Evolutionary conservation across 2,888 invertebrate species (phyloP).

Genomic region (Hirtodrosophila alboralis): DNA sequence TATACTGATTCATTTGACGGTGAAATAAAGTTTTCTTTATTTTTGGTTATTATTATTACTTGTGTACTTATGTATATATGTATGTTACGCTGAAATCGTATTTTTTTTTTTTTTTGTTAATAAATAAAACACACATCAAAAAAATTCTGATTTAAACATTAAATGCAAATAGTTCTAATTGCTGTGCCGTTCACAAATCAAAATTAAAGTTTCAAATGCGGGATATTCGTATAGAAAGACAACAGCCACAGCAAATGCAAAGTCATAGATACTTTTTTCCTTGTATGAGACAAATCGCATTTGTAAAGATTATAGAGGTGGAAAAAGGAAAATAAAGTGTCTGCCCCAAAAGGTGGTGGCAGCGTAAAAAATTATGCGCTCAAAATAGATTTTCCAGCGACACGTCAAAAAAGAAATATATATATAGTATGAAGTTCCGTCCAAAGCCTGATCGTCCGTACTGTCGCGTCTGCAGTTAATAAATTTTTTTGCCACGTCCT

Average conservation of each 20-base stretch:
- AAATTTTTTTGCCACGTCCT: constrained; percentile 65
- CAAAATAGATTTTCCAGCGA: constrained; percentile 72
- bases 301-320: constrained; percentile 27
- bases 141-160: constrained; percentile 16
- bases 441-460: constrained; percentile 29
- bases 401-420: constrained; percentile 29
- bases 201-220: constrained; percentile 44
- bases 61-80: too few species aligned
- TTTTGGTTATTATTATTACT: too few species aligned
- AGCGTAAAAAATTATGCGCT: constrained; percentile 73
- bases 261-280: constrained; percentile 24
- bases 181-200: constrained; percentile 7
- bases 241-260: constrained; percentile 14
- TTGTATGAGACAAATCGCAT: constrained; percentile 64
- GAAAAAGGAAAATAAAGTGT: constrained; percentile 1
- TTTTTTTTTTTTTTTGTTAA: too few species aligned
- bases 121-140: too few species aligned
- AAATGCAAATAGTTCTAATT: constrained; percentile 20
- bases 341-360: constrained; percentile 62
- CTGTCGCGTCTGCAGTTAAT: constrained; percentile 70
- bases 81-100: too few species aligned
- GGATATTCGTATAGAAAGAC: constrained; percentile 45
- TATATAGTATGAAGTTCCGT: constrained; percentile 28
- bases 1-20: too few species aligned
- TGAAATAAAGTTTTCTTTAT: too few species aligned